Conservation (phyloP, 2,797 vertebrate genomes). For the Decapterus maruadsi region DNA sequence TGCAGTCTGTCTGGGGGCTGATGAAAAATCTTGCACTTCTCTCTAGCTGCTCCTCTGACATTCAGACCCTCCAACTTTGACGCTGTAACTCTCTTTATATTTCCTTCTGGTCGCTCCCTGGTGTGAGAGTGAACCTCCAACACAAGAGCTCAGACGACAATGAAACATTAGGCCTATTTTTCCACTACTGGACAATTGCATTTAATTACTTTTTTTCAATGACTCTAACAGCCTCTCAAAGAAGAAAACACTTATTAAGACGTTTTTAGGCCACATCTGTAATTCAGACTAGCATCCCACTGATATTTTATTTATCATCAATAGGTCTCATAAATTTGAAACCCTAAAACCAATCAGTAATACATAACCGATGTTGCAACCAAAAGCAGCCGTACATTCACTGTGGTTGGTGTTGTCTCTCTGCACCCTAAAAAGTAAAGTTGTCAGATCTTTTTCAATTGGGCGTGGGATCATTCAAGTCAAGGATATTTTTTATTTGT, state of each 20-base stretch:
- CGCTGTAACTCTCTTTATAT: not conserved
- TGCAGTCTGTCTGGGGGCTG: conserved; percentile 31
- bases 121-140: not conserved
- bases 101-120: not conserved
- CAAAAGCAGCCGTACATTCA: not conserved
- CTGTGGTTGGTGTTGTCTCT: not conserved
- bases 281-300: not conserved
- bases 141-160: conserved; percentile 29
- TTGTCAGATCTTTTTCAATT: not conserved
- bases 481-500: not conserved
- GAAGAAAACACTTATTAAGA: conserved; percentile 17
- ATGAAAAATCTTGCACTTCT: conserved; percentile 31
- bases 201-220: conserved; percentile 25
- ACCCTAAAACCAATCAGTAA: not conserved
- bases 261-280: conserved; percentile 23
- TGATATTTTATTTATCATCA: conserved; percentile 16
- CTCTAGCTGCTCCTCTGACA: conserved; percentile 6
- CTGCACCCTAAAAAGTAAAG: not conserved
- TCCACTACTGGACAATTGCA: conserved; percentile 7
- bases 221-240: conserved; percentile 15
- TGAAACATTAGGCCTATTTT: conserved; percentile 36
- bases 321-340: conserved; percentile 13
- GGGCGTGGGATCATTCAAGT: not conserved
- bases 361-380: not conserved
- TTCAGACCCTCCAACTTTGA: conserved; percentile 10